Conservation (phyloP, 2,113 vertebrate genomes). For the Falco punctatus region DNA sequence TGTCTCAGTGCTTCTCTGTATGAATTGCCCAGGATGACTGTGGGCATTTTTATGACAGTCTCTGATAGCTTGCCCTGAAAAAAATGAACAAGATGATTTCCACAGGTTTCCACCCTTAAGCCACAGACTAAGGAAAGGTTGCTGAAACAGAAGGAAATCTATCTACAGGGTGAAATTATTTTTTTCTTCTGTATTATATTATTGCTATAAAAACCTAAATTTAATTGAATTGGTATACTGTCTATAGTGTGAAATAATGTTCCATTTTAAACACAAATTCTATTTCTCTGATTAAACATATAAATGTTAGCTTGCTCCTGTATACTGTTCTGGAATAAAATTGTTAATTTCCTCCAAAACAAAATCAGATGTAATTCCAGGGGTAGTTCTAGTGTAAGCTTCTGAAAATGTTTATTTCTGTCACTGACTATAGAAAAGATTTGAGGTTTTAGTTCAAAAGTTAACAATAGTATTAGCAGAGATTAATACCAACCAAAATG, state of each 20-base stretch:
- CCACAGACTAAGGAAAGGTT: neutral
- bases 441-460: neutral
- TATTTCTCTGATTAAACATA: neutral
- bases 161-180: neutral
- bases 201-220: neutral
- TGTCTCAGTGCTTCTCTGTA: neutral
- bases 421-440: neutral
- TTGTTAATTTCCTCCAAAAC: neutral
- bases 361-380: neutral
- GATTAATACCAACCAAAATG: neutral
- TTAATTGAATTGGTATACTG: neutral
- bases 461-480: neutral
- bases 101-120: neutral
- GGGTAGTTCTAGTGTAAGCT: neutral
- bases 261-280: neutral
- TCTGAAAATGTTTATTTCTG: neutral
- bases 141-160: neutral
- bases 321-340: neutral
- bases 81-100: neutral
- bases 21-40: rapidly evolving
- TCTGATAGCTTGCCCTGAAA: neutral
- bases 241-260: neutral
- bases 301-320: neutral
- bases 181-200: neutral
- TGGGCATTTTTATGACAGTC: neutral